These are phyloP conservation scores for Phasia obesa DNA, from an alignment of 2,888 invertebrate species.

Conservation along the genomic window DNA sequence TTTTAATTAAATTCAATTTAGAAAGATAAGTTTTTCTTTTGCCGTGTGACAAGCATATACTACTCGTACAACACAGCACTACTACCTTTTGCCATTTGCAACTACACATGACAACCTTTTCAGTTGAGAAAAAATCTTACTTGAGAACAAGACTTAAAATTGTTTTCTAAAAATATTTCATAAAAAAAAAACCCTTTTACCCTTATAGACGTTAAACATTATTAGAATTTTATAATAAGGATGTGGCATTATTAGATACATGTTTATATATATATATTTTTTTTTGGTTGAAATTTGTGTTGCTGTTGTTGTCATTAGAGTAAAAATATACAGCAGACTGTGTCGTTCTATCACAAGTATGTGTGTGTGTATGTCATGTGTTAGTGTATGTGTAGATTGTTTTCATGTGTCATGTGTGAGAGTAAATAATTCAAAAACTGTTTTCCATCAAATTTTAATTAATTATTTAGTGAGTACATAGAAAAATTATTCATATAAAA, in stretches of 20 bases:
- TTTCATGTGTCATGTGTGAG: constrained; percentile 70
- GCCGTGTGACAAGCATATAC: constrained; percentile 58
- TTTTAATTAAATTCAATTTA: constrained; percentile 82
- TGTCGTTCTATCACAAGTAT: constrained; percentile 21
- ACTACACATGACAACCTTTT: constrained; percentile 25
- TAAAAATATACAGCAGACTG: constrained; percentile 68
- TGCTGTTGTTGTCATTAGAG: constrained; percentile 49
- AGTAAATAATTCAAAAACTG: constrained; percentile 80
- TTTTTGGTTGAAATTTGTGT: constrained; percentile 14
- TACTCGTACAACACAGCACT: neutral
- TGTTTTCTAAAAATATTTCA: constrained; percentile 63
- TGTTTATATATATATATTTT: neutral
- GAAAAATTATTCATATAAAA: constrained; percentile 64
- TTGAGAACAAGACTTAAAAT: constrained; percentile 59
- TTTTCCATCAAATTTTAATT: constrained; percentile 82
- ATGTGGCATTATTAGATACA: constrained; percentile 74
- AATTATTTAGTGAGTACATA: constrained; percentile 79
- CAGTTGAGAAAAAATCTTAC: constrained; percentile 11
- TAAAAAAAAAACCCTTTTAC: constrained; percentile 44
- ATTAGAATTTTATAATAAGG: constrained; percentile 70
- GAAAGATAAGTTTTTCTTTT: constrained; percentile 73
- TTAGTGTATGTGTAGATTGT: constrained; percentile 32
- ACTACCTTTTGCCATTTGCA: constrained; percentile 20
- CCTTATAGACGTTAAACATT: constrained; percentile 44
- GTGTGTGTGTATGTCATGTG: constrained; percentile 40